These are phyloP conservation scores for Gavialis gangeticus DNA, from an alignment of 2,113 vertebrate genomes.

Conservation along the genomic window DNA sequence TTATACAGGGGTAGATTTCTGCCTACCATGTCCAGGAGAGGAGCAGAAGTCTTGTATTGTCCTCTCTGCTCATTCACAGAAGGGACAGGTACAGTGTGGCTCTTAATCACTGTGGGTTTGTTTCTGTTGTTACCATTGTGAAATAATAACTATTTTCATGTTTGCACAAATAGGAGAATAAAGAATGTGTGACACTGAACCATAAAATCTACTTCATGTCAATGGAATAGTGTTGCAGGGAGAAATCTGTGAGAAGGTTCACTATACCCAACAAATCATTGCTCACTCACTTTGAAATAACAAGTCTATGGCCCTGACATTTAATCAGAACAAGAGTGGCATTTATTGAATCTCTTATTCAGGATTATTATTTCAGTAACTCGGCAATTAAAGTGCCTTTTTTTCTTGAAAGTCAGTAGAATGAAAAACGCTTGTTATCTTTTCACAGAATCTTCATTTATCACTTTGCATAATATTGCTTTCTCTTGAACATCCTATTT, in stretches of 20 bases:
- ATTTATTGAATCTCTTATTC: conserved; percentile 65
- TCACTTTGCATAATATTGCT: not conserved
- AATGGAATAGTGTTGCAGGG: not conserved
- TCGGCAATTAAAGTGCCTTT: conserved; percentile 49
- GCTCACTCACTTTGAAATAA: conserved; percentile 63
- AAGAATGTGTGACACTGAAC: not conserved
- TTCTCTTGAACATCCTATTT: conserved; percentile 38
- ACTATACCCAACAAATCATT: conserved; percentile 54
- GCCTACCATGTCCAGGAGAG: not conserved
- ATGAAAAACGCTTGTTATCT: conserved; percentile 38
- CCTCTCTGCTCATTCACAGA: not conserved
- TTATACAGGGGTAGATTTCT: not conserved
- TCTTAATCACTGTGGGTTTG: not conserved
- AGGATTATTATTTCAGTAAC: conserved; percentile 40
- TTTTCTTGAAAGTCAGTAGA: conserved; percentile 18
- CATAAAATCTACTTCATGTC: not conserved
- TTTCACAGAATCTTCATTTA: conserved; percentile 9
- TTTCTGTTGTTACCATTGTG: not conserved
- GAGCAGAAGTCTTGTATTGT: not conserved
- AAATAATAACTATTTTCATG: not conserved
- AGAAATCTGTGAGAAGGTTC: conserved; percentile 26
- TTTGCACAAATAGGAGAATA: too few species aligned
- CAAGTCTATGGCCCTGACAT: conserved; percentile 63
- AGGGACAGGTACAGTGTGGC: not conserved
- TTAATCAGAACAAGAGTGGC: conserved; percentile 70